Percentiles rank a stretch among this genome's conserved stretches.
phyloP scores from a whole-genome alignment of 92 coral and sea anemone species.

The Zoanthus gigantus region DNA sequence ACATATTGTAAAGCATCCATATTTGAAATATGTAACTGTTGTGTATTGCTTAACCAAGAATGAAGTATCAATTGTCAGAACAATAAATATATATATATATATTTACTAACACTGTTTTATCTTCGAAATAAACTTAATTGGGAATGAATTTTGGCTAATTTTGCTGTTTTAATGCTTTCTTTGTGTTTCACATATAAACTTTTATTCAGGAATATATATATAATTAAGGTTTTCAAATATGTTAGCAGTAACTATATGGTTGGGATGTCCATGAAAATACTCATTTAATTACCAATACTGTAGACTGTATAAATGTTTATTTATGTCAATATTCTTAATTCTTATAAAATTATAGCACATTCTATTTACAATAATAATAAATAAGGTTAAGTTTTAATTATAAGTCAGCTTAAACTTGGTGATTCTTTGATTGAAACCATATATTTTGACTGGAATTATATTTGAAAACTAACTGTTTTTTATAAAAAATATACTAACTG shows the following conservation, averaged over 20 bases:
- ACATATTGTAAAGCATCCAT: not conserved
- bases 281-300: not conserved
- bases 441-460: not conserved
- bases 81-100: not conserved
- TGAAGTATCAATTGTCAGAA: not conserved
- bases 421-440: not conserved
- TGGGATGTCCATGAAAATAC: not conserved
- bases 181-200: not conserved
- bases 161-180: not conserved
- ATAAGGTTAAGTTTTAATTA: not conserved
- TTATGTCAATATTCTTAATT: not conserved
- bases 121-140: not conserved
- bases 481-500: constrained; percentile 3
- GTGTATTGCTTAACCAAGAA: not conserved
- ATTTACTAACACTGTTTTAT: not conserved
- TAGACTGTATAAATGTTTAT: not conserved
- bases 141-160: not conserved
- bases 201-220: not conserved
- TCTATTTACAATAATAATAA: not conserved
- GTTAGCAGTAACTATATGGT: not conserved
- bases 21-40: not conserved
- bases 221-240: not conserved
- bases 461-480: not conserved
- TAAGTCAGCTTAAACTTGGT: not conserved
- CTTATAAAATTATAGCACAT: not conserved